Evolutionary conservation across 2,888 invertebrate genomes (phyloP).

Genomic region (Dione juno): DNA sequence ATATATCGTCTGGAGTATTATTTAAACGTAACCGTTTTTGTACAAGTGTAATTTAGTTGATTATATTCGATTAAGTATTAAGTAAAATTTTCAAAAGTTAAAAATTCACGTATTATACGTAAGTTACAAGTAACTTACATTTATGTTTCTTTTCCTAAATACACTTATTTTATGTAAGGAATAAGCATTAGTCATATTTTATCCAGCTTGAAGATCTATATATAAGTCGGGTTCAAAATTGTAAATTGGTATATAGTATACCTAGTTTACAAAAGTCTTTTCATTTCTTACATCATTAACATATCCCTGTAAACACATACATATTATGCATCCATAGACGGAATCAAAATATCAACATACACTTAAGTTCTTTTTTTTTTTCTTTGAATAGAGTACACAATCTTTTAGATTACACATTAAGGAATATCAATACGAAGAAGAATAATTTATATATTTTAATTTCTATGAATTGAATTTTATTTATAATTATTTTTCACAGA

Average conservation of each 20-base stretch:
- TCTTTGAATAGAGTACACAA: neutral
- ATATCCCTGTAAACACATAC: constrained; percentile 7
- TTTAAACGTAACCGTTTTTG: too few relatives aligned
- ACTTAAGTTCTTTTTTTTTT: neutral
- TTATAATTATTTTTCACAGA: too few relatives aligned
- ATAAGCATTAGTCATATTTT: neutral
- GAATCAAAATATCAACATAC: constrained; percentile 1
- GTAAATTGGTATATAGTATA: neutral
- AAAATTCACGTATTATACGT: too few relatives aligned
- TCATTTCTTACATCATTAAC: constrained; percentile 4
- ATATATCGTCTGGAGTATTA: too few relatives aligned
- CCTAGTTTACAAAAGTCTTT: neutral
- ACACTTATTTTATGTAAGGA: neutral
- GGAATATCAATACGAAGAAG: neutral
- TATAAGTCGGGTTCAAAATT: neutral
- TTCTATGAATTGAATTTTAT: too few relatives aligned
- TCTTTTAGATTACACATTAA: neutral
- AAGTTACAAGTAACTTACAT: too few relatives aligned
- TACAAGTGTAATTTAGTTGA: too few relatives aligned
- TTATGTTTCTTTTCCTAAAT: neutral
- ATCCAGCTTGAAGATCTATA: neutral
- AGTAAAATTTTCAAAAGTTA: too few relatives aligned
- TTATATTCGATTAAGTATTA: too few relatives aligned
- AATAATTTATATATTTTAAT: too few relatives aligned
- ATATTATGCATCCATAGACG: constrained; percentile 8